A percentile compares a stretch with the other conserved stretches of the same genome.
phyloP scores from a whole-genome alignment of 2,113 vertebrate genomes.

The Megaleporinus macrocephalus region DNA sequence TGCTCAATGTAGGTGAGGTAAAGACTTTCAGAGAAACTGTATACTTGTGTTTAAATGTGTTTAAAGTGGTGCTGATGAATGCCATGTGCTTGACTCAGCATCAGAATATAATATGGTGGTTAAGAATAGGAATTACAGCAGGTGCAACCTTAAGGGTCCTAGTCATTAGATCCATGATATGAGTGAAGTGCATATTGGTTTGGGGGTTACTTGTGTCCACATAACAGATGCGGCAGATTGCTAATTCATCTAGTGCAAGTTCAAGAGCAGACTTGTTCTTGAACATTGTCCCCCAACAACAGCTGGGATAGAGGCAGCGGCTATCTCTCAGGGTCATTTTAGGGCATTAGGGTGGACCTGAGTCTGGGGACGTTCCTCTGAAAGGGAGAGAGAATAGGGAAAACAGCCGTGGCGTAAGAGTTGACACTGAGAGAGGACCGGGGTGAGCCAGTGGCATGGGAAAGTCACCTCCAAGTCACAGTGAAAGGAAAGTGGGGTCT shows the following conservation, averaged over 20 bases:
- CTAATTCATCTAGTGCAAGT: constrained; percentile 60
- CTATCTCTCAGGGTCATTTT: constrained; percentile 54
- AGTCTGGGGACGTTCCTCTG: constrained; percentile 61
- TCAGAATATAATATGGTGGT: neutral
- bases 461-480: constrained; percentile 77
- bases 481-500: constrained; percentile 66
- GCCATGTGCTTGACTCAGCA: neutral
- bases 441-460: constrained; percentile 79
- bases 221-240: constrained; percentile 33
- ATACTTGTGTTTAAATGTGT: no score
- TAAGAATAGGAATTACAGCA: constrained; percentile 18
- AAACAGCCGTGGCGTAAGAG: constrained; percentile 59
- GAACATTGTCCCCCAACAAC: constrained; percentile 46
- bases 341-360: constrained; percentile 52
- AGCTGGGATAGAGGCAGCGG: constrained; percentile 64
- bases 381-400: constrained; percentile 56
- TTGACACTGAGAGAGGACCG: constrained; percentile 63
- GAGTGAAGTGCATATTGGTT: constrained; percentile 34
- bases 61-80: neutral
- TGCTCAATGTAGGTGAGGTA: neutral
- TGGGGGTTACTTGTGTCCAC: constrained; percentile 38
- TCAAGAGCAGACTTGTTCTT: constrained; percentile 68
- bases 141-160: neutral
- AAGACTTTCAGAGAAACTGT: neutral
- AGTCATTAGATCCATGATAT: constrained; percentile 8